A percentile compares a stretch with the other conserved stretches of the same genome.
Evolutionary conservation across 2,797 vertebrate species (phyloP).

Genomic region (Hafferia zeledoni): DNA sequence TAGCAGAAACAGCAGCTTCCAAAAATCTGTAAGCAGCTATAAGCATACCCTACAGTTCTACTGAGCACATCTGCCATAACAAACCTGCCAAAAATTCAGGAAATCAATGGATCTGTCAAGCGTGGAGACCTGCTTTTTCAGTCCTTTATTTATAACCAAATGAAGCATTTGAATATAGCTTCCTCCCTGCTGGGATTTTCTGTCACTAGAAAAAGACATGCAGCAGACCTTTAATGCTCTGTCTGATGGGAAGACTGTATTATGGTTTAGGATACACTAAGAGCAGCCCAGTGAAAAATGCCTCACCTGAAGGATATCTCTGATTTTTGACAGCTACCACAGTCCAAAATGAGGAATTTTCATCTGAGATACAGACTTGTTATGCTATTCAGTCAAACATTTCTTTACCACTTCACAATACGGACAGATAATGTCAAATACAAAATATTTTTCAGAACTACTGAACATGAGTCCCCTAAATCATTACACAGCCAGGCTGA

Average conservation of each 20-base stretch:
- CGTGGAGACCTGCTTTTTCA: slow-evolving; percentile 1
- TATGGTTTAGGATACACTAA: neutral
- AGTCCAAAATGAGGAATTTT: neutral
- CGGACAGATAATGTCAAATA: neutral
- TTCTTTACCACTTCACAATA: neutral
- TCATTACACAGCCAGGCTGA: neutral
- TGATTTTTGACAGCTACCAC: neutral
- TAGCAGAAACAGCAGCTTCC: slow-evolving; percentile 65
- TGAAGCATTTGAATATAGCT: neutral
- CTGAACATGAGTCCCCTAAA: neutral
- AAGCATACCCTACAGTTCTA: slow-evolving; percentile 30
- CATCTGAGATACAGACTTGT: neutral
- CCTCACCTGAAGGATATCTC: neutral
- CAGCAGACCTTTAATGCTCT: neutral
- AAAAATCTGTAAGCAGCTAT: slow-evolving; percentile 59
- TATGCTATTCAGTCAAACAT: slow-evolving; percentile 2
- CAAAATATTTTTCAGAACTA: neutral
- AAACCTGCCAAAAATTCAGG: slow-evolving; percentile 49
- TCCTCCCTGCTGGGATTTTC: neutral
- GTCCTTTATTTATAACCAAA: slow-evolving; percentile 45
- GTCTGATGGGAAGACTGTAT: neutral
- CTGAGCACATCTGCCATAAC: slow-evolving; percentile 58
- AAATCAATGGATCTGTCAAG: slow-evolving; percentile 57
- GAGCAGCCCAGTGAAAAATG: neutral
- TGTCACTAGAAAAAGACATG: neutral